Evolutionary conservation across 2,113 vertebrate species (phyloP), one percentile per base, ranked within the genome.

Genomic region (Pithys albifrons): DNA sequence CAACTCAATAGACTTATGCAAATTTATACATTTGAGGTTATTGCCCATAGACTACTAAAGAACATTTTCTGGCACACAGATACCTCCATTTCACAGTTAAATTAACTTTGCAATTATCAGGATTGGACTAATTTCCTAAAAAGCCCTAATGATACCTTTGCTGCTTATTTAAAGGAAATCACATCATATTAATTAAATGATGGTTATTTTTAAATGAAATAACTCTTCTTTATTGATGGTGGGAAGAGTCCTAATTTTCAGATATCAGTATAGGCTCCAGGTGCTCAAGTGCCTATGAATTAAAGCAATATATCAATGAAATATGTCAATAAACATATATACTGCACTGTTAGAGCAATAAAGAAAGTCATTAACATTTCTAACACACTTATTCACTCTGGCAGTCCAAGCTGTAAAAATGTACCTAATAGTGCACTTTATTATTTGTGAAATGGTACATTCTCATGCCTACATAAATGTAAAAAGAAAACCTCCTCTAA

Each of bases 101-200:
- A 96, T 88, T 86, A 93, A 88, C 43, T 85, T 83, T 46, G 22
- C 74, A 92, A 59, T 94, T 87, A 92, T 46, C 13, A 43, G 28
- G 8, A 81, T 66, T 86, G 58, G 65, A 82, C 6, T 92, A 25
- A 73, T 80, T 73, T 67, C 16, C 23, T 82, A 54, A 90, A 89
- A 93, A 58, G 13, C 19, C 51, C 33, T 80, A 74, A 92, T 67
- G 46, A 86, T 62, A 66, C 14, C 9, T 80, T 73, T 73, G 23
- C 19, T 84, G 18, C 33, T 84, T 59, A 29, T 83, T 93, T 88
- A 80, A 90, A 86, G 41, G 49, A 43, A 92, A 46, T 1, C 12
- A 65, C 12, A 24, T 24, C 35, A 54, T 81, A 72, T 82, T 74
- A 85, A 83, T 77, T 19, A 82, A 89, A 31, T 46, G 1, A 16